These are phyloP conservation scores for Paratrypauchen microcephalus DNA, from an alignment of 2,797 vertebrate species.

Conservation along the genomic window DNA sequence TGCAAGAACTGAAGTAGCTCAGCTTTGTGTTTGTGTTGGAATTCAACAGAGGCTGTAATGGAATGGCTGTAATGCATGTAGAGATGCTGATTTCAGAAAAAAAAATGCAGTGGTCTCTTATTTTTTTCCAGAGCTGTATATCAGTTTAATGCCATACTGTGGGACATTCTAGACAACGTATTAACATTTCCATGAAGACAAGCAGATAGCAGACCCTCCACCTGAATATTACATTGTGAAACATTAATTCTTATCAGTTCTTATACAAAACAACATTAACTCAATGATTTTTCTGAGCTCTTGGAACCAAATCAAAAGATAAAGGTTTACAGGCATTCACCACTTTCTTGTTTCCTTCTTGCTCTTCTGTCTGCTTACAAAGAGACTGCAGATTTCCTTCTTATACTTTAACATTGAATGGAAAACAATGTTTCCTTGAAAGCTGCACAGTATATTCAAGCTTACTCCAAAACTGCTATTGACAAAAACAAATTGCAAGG, in stretches of 20 bases:
- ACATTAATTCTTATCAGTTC: not conserved
- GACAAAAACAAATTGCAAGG: not conserved
- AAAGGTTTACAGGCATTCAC: constrained; percentile 14
- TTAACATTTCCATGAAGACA: no score
- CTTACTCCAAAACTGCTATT: not conserved
- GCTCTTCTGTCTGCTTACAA: constrained; percentile 4
- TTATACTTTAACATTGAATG: constrained; percentile 21
- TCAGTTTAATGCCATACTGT: no score
- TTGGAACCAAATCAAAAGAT: constrained; percentile 15
- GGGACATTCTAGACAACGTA: no score
- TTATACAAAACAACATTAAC: constrained; percentile 1
- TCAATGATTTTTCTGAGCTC: constrained; percentile 12
- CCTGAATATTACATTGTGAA: no score
- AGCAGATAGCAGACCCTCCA: no score
- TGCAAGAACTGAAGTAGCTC: no score
- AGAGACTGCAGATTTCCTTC: constrained; percentile 11
- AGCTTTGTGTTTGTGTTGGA: no score
- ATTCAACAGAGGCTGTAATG: no score
- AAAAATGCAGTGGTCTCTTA: no score
- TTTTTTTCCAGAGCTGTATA: no score
- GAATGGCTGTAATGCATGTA: no score
- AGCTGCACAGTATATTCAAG: not conserved
- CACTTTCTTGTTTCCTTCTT: constrained; percentile 13
- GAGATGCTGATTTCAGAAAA: no score
- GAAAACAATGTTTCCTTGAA: constrained; percentile 26